Conservation (phyloP, 2,113 vertebrate genomes). For the Saguinus midas region DNA sequence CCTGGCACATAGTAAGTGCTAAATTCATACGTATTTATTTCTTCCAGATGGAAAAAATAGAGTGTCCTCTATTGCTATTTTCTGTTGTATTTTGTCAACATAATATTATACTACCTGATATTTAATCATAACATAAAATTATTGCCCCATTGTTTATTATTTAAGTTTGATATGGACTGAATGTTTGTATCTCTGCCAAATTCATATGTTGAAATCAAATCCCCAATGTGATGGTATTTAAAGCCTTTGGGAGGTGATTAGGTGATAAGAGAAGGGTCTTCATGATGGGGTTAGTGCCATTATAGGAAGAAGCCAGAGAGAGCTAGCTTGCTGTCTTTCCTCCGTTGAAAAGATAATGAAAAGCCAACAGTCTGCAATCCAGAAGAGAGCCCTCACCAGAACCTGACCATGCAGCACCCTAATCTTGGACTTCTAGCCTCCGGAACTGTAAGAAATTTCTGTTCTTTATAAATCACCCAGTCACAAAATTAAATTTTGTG, state of each 20-base stretch:
- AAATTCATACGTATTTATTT: not conserved
- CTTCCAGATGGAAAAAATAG: not conserved
- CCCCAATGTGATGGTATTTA: not conserved
- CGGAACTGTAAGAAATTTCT: not conserved
- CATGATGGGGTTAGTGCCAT: too few relatives aligned
- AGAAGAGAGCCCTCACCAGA: not conserved
- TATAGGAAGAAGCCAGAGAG: not conserved
- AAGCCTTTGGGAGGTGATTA: not conserved
- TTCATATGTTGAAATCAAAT: not conserved
- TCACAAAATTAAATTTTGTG: not conserved
- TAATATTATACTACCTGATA: not conserved
- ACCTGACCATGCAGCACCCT: not conserved
- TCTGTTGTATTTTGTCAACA: not conserved
- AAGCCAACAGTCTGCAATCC: not conserved
- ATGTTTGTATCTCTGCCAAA: not conserved
- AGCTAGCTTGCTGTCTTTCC: not conserved
- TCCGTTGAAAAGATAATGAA: not conserved
- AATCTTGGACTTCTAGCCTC: not conserved
- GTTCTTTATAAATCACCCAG: not conserved
- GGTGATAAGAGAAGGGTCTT: not conserved
- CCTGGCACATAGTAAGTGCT: not conserved
- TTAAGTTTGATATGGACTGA: not conserved
- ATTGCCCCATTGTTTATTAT: not conserved
- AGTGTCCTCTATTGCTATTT: not conserved
- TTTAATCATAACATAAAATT: not conserved